A percentile compares a stretch with the other conserved stretches of the same genome.
phyloP scores from a whole-genome alignment of 2,888 invertebrate species.

The Scelioninae gen. 2 region DNA sequence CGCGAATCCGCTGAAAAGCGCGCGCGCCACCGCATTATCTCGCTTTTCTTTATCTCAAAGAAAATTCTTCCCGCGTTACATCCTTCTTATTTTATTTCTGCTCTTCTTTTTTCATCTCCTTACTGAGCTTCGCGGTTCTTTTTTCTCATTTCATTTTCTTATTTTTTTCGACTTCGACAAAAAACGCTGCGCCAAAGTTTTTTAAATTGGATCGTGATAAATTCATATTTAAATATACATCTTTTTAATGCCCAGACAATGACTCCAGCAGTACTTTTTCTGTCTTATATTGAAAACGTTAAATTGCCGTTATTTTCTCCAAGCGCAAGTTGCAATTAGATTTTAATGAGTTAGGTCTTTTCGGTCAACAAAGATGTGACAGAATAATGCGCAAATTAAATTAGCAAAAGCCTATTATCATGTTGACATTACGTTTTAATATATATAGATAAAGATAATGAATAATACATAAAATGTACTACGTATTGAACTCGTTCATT shows the following conservation, averaged over 20 bases:
- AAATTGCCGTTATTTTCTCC: constrained; percentile 35
- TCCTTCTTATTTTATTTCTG: constrained; percentile 43
- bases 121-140: constrained; percentile 29
- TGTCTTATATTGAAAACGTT: constrained; percentile 12
- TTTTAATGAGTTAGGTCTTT: no score
- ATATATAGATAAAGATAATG: no score
- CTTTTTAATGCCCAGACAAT: constrained; percentile 37
- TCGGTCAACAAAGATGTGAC: no score
- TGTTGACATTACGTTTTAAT: no score
- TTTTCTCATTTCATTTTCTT: no score
- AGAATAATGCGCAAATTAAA: no score
- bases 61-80: constrained; percentile 52
- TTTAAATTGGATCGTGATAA: constrained; percentile 49
- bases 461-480: no score
- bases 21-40: constrained; percentile 54
- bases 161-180: constrained; percentile 41
- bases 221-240: constrained; percentile 52
- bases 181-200: constrained; percentile 49
- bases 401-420: no score
- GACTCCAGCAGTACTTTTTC: not conserved
- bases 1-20: constrained; percentile 58
- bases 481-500: no score
- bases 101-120: not conserved
- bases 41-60: constrained; percentile 60
- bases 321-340: no score